phyloP scores from a whole-genome alignment of 2,113 vertebrate genomes.

The Oxyruncus cristatus region DNA sequence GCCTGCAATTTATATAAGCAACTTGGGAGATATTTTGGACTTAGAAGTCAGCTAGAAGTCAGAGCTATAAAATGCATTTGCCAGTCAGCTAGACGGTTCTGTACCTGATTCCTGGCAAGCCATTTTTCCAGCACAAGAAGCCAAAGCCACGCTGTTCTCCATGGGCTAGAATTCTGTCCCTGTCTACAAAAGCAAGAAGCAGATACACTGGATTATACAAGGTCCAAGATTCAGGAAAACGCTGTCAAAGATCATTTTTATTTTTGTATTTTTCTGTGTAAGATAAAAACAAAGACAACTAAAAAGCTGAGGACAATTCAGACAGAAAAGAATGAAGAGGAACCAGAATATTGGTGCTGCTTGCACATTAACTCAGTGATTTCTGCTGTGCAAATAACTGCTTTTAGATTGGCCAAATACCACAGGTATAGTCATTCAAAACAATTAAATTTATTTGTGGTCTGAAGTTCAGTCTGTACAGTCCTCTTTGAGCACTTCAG shows the following conservation, averaged over 20 bases:
- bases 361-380: not conserved
- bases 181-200: conserved; percentile 50
- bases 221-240: not conserved
- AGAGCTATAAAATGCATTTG: not conserved
- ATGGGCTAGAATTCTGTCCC: conserved; percentile 80
- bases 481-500: not conserved
- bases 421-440: not conserved
- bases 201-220: not conserved
- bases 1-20: not conserved
- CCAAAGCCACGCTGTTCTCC: conserved; percentile 91
- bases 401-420: not conserved
- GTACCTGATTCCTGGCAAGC: conserved; percentile 81
- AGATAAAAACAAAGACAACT: not conserved
- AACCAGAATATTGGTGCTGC: not conserved
- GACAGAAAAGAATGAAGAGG: not conserved
- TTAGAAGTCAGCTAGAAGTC: not conserved
- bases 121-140: conserved; percentile 87
- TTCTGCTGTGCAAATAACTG: not conserved
- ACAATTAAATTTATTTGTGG: not conserved
- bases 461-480: conserved; percentile 1
- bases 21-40: not conserved
- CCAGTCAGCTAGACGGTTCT: not conserved
- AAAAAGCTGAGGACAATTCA: not conserved
- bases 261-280: not conserved
- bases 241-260: not conserved